Base-by-base conservation (phyloP, 2,888 invertebrate genomes). In the Dicyrtoma fusca region DNA sequence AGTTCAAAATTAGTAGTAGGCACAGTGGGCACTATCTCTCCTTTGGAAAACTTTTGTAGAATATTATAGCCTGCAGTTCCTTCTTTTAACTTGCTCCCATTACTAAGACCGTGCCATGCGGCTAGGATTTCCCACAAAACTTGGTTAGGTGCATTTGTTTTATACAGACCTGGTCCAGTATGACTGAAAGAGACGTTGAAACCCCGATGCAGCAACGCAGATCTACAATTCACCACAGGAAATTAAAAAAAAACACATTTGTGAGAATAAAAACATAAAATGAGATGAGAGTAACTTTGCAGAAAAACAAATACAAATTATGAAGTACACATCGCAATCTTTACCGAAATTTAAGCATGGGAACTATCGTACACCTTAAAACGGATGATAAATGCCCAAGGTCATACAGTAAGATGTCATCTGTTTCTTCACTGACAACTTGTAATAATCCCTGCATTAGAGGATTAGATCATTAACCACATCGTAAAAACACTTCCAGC, bases 91-190 rank as follows among this genome's bases (percentile, higher is more conserved):
- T 89, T 88, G 34, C 87, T 84, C 76, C 87, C 89, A 83, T 91
- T 88, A 0, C 84, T 82, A 77, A 87, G 87, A 79, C 70, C 75
- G 47, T 88, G 89, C 94, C 95, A 95, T 59, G 88, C 88, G 74
- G 95, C 86, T 80, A 97, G 87, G 70, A 97, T 89, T 84, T 97
- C 97, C 98, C 98, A 99, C 19, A 99, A 82, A 11, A 96, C 87
- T 1, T 86, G 84, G 49, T 89, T 85, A 0, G 99, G 95, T 2
- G 98, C 98, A 82, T 92, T 87, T 0, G 98, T 98, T 85, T 99
- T 99, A 23, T 98, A 86, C 0, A 96, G 95, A 77, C 89, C 89
- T 82, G 91, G 92, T 76, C 89, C 88, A 71, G 93, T 92, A 85
- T 99, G 99, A 0, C 97, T 95, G 81, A 89, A 90, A 0, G 97